Conservation (phyloP, 2,888 invertebrate species). For the Copidosoma aretas region DNA sequence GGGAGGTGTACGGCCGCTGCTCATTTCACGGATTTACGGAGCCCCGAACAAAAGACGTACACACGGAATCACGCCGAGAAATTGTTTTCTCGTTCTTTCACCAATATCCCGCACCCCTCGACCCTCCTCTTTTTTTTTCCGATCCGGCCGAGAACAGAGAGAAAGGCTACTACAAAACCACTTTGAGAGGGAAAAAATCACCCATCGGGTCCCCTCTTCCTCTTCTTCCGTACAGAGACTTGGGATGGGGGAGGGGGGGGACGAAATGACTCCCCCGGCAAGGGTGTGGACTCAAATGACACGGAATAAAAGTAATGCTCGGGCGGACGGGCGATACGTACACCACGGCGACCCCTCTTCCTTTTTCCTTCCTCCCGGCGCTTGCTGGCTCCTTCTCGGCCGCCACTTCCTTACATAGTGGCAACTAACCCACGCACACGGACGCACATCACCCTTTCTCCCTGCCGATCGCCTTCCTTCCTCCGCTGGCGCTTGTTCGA, state of each 20-base stretch:
- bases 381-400: slow-evolving; percentile 20
- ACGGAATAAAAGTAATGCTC: slow-evolving; percentile 58
- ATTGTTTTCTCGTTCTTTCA: slow-evolving; percentile 33
- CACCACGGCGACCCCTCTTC: slow-evolving; percentile 1
- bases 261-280: slow-evolving; percentile 21
- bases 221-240: neutral
- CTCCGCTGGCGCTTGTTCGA: neutral
- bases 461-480: slow-evolving; percentile 9
- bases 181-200: slow-evolving; percentile 56
- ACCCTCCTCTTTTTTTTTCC: no score
- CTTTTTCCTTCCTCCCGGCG: neutral
- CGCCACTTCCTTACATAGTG: slow-evolving; percentile 5
- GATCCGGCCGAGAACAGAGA: slow-evolving; percentile 2
- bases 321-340: slow-evolving; percentile 12
- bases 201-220: slow-evolving; percentile 54
- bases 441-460: neutral
- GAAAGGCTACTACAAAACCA: slow-evolving; percentile 50
- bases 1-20: slow-evolving; percentile 24
- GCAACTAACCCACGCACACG: neutral
- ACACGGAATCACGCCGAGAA: slow-evolving; percentile 29
- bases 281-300: slow-evolving; percentile 61
- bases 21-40: slow-evolving; percentile 41
- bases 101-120: neutral
- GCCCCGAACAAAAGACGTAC: slow-evolving; percentile 38
- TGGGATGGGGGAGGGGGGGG: neutral